These are phyloP conservation scores for Enteromius trimaculatus DNA, from an alignment of 2,797 vertebrate genomes.

Conservation along the genomic window DNA sequence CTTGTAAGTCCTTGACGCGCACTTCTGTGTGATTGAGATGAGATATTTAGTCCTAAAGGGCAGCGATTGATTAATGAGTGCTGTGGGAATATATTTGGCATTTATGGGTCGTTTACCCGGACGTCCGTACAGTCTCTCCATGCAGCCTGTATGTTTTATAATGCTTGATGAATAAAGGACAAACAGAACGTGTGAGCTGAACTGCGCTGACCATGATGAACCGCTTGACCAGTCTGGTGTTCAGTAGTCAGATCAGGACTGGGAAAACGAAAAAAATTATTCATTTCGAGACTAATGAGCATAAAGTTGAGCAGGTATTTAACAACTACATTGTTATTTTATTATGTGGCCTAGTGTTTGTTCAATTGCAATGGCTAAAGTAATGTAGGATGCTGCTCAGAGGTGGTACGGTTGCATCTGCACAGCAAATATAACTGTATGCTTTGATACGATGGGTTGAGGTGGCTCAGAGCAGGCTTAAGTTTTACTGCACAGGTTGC, in stretches of 20 bases:
- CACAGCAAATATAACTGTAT: neutral
- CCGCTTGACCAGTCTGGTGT: neutral
- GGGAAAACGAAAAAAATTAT: neutral
- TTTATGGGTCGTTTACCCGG: conserved; percentile 40
- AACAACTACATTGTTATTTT: neutral
- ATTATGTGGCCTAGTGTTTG: neutral
- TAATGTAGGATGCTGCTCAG: neutral
- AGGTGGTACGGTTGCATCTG: neutral
- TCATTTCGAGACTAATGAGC: neutral
- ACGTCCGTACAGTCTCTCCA: neutral
- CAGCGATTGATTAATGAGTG: conserved; percentile 39
- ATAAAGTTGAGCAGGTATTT: neutral
- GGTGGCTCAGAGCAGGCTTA: neutral
- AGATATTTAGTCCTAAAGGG: conserved; percentile 18
- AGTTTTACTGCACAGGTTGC: neutral
- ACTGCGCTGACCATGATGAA: neutral
- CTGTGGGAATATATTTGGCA: conserved; percentile 1
- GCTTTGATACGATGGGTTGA: neutral
- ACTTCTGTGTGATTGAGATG: neutral
- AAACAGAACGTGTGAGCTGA: neutral
- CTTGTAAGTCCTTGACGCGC: neutral
- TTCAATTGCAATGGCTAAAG: neutral
- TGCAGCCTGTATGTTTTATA: conserved; percentile 5
- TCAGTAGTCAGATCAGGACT: neutral
- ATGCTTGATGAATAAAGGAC: conserved; percentile 26